Evolutionary conservation across 2,797 vertebrate genomes (phyloP), one percentile per base, ranked within the genome.

Genomic region (Megaceryle alcyon): DNA sequence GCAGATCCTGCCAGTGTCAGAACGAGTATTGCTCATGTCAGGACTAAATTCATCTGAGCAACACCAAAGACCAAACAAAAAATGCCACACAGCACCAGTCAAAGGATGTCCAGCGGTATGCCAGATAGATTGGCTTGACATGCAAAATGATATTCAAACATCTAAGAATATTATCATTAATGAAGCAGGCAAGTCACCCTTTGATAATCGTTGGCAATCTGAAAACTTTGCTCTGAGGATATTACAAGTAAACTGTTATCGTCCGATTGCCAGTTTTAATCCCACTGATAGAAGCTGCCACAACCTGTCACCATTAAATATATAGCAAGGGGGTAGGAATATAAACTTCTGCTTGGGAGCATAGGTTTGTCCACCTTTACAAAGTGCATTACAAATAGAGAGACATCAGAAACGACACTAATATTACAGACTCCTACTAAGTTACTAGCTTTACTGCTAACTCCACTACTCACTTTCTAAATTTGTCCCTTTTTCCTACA

Each of bases 191-290:
- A 94, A 94, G 93, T 85, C 93, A 86, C 72, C 61, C 82, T 95
- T 93, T 96, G 94, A 96, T 95, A 95, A 83, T 78, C 85, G 94
- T 35, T 96, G 96, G 94, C 96, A 97, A 95, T 83, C 72, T 80
- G 68, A 95, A 97, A 97, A 97, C 91, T 94, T 96, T 93, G 94
- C 94, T 97, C 88, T 93, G 96, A 96, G 96, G 94, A 88, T 92
- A 93, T 95, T 94, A 89, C 95, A 97, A 97, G 90, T 92, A 96
- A 96, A 95, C 65, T 75, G 86, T 82, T 96, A 77, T 65, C 85
- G 3, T 91, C 94, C 64, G 18, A 71, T 88, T 96, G 95, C 86
- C 89, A 94, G 86, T 94, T 97, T 94, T 92, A 96, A 96, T 94
- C 94, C 81, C 70, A 57, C 83, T 83, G 88, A 70, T 84, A 88